Percentiles rank a stretch among this genome's conserved stretches.
phyloP scores from a whole-genome alignment of 1,140 invertebrate species.

The Mylabris phalerata region DNA sequence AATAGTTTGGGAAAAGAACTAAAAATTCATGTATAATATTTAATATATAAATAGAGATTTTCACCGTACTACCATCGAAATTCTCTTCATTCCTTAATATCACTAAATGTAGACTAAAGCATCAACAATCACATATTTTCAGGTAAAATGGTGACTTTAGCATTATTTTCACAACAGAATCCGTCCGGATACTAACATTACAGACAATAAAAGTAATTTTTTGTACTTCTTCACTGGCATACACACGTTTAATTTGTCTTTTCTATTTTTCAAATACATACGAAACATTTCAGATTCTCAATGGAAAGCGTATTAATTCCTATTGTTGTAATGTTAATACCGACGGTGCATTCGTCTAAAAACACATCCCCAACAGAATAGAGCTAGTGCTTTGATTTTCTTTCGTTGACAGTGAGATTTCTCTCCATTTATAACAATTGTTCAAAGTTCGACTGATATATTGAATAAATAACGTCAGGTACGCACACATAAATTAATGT shows the following conservation, averaged over 20 bases:
- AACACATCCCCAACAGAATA: slow-evolving; percentile 20
- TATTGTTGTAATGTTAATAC: background rate
- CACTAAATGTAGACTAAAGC: slow-evolving; percentile 14
- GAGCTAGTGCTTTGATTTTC: slow-evolving; percentile 24
- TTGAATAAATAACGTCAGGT: slow-evolving; percentile 29
- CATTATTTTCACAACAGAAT: background rate
- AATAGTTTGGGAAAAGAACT: background rate
- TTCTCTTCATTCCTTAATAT: background rate
- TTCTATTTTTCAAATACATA: background rate
- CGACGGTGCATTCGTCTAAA: background rate
- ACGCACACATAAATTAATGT: slow-evolving; percentile 27
- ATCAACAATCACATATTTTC: slow-evolving; percentile 22
- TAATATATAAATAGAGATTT: slow-evolving; percentile 19
- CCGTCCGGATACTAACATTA: background rate
- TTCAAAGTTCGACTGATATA: background rate
- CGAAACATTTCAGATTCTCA: background rate
- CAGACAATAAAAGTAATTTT: no score
- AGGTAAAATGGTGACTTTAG: slow-evolving; percentile 7
- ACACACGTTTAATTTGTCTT: background rate
- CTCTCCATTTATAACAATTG: background rate
- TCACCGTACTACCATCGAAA: background rate
- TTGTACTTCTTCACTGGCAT: background rate
- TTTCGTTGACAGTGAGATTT: slow-evolving; percentile 25
- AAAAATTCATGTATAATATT: slow-evolving; percentile 10
- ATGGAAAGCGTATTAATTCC: background rate